Evolutionary conservation across 2,113 vertebrate species (phyloP).

Genomic region (Acanthochromis polyacanthus): DNA sequence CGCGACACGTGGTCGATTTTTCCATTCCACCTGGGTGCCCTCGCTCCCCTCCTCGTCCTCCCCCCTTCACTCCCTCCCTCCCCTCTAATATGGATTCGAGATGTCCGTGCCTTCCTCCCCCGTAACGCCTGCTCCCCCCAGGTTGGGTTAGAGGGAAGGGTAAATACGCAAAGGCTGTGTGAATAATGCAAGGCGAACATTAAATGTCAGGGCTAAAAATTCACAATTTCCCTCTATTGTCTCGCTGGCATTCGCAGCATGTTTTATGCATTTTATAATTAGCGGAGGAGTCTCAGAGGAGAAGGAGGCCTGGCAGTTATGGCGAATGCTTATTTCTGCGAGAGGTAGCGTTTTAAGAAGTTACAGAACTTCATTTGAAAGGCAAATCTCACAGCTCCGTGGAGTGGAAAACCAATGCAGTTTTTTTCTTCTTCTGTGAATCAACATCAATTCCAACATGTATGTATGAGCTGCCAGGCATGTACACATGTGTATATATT

Average conservation of each 20-base stretch:
- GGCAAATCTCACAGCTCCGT: slow-evolving; percentile 61
- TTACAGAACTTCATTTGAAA: slow-evolving; percentile 74
- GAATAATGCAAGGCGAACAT: slow-evolving; percentile 82
- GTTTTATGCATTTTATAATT: slow-evolving; percentile 86
- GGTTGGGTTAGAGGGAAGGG: slow-evolving; percentile 57
- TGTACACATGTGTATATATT: neutral
- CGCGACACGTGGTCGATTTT: slow-evolving; percentile 61
- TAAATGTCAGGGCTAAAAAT: slow-evolving; percentile 85
- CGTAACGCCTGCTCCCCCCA: slow-evolving; percentile 7
- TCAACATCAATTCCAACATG: slow-evolving; percentile 29
- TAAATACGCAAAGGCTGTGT: slow-evolving; percentile 79
- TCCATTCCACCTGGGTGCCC: slow-evolving; percentile 62
- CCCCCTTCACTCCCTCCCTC: neutral
- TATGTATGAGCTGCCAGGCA: neutral
- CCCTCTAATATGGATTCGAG: slow-evolving; percentile 54
- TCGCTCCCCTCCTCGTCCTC: neutral
- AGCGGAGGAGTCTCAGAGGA: slow-evolving; percentile 65
- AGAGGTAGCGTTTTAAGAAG: slow-evolving; percentile 57
- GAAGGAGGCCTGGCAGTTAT: slow-evolving; percentile 43
- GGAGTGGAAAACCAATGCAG: slow-evolving; percentile 18
- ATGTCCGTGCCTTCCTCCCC: slow-evolving; percentile 45
- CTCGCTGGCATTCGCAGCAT: slow-evolving; percentile 77
- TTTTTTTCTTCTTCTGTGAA: slow-evolving; percentile 44
- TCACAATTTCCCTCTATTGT: slow-evolving; percentile 78
- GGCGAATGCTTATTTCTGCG: slow-evolving; percentile 40